These are phyloP conservation scores for Cryptoprocta ferox DNA, from an alignment of 2,797 vertebrate species.

Conservation along the genomic window DNA sequence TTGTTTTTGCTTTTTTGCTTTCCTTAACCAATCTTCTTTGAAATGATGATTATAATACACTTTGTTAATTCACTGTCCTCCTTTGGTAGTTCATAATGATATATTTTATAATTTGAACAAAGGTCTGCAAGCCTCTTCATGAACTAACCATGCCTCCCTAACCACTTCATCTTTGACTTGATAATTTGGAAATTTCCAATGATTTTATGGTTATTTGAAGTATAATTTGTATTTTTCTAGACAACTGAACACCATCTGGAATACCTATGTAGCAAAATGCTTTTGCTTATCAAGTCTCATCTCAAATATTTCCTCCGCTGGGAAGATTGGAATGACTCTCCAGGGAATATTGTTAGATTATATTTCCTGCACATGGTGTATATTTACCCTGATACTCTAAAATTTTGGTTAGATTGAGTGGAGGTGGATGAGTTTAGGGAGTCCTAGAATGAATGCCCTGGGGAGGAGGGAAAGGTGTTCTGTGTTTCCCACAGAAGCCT, in stretches of 20 bases:
- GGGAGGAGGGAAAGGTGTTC: fast-evolving
- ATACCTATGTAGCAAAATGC: background rate
- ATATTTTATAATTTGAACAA: background rate
- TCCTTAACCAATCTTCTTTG: background rate
- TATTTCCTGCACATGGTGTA: background rate
- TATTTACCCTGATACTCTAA: background rate
- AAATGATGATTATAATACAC: background rate
- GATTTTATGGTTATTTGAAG: background rate
- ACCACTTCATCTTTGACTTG: background rate
- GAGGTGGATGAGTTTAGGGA: background rate
- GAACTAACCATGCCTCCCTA: background rate
- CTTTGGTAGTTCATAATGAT: background rate
- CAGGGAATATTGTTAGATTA: background rate
- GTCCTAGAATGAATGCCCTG: background rate
- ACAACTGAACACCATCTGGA: background rate
- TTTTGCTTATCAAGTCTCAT: background rate
- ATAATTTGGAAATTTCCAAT: background rate
- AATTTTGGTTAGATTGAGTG: background rate
- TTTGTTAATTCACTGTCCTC: background rate
- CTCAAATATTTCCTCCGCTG: background rate
- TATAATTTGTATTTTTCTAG: background rate
- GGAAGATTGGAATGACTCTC: background rate
- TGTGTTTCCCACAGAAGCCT: background rate
- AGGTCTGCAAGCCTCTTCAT: background rate
- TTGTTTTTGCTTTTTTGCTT: background rate